Conservation (phyloP, 2,888 invertebrate species). For the Limnephilus marmoratus region DNA sequence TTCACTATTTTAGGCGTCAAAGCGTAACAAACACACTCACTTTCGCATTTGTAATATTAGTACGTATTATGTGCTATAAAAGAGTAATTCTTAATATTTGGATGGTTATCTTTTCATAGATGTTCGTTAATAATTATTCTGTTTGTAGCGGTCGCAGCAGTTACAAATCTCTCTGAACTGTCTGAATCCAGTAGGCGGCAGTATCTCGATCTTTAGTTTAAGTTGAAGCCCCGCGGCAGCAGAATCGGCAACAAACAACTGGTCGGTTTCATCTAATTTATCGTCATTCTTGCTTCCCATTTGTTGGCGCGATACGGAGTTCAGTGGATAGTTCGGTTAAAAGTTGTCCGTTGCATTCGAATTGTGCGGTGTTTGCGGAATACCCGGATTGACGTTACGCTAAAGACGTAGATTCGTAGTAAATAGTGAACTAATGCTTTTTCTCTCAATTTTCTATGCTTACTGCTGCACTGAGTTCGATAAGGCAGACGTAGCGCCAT, state of each 20-base stretch:
- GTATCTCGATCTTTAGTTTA: not conserved
- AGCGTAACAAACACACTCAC: too few species aligned
- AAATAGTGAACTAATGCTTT: not conserved
- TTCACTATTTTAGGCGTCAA: too few species aligned
- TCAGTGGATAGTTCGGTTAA: not conserved
- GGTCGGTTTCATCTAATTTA: conserved; percentile 4
- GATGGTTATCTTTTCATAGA: too few species aligned
- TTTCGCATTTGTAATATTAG: too few species aligned
- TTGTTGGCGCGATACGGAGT: not conserved
- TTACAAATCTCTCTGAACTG: not conserved
- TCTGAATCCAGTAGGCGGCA: too few species aligned
- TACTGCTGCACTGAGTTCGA: not conserved
- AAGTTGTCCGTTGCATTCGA: not conserved
- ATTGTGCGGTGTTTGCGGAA: not conserved
- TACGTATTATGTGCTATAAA: too few species aligned
- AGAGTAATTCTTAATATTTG: too few species aligned
- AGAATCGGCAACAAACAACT: not conserved
- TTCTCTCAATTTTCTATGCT: not conserved
- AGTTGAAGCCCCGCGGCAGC: not conserved
- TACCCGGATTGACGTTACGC: not conserved
- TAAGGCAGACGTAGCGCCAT: too few species aligned
- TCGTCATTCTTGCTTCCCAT: not conserved
- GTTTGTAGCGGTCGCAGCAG: not conserved
- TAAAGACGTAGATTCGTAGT: not conserved
- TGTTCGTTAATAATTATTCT: not conserved